phyloP scores from a whole-genome alignment of 2,888 invertebrate species.

The Boloria euphrosyne region DNA sequence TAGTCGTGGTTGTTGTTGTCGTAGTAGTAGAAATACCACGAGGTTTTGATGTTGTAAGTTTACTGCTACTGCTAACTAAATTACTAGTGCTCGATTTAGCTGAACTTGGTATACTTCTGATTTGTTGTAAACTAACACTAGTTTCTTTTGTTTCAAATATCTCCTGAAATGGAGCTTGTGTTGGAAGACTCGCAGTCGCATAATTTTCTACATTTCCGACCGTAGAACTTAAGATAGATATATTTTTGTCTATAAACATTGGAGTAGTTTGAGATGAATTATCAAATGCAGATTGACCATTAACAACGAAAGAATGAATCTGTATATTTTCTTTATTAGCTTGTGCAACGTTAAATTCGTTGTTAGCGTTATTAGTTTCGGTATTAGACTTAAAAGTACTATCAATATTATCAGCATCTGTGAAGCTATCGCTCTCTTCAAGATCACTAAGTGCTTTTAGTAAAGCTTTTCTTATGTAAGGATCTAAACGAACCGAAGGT shows the following conservation, averaged over 20 bases:
- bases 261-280: constrained; percentile 61
- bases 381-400: constrained; percentile 58
- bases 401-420: constrained; percentile 67
- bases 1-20: constrained; percentile 79
- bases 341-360: constrained; percentile 42
- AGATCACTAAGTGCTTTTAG: constrained; percentile 89
- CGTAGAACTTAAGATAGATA: constrained; percentile 72
- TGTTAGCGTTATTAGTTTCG: constrained; percentile 41
- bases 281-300: constrained; percentile 71
- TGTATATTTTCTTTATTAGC: constrained; percentile 56
- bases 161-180: constrained; percentile 67
- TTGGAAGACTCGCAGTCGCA: constrained; percentile 64
- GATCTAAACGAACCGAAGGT: constrained; percentile 85
- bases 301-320: constrained; percentile 82
- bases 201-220: constrained; percentile 76
- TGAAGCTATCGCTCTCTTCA: constrained; percentile 82
- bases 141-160: constrained; percentile 70
- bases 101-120: constrained; percentile 64
- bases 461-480: constrained; percentile 88
- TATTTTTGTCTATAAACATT: constrained; percentile 64
- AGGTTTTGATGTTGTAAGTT: constrained; percentile 46
- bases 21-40: constrained; percentile 45
- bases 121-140: constrained; percentile 63
- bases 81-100: constrained; percentile 46
- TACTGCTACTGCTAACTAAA: constrained; percentile 44